These are phyloP conservation scores for Griposia aprilina DNA, from an alignment of 2,888 invertebrate genomes.

Conservation along the genomic window DNA sequence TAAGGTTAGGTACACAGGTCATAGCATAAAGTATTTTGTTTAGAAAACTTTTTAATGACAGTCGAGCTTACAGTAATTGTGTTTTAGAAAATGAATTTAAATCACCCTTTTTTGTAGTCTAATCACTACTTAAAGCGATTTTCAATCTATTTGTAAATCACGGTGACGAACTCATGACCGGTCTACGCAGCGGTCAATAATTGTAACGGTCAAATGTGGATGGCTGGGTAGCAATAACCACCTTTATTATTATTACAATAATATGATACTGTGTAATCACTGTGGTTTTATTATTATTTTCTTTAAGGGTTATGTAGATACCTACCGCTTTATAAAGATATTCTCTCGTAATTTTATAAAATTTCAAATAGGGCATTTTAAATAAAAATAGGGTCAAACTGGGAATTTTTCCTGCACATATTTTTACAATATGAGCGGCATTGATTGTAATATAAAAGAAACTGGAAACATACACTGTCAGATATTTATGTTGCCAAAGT, in stretches of 20 bases:
- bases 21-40: neutral
- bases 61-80: neutral
- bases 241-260: neutral
- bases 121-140: neutral
- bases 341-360: neutral
- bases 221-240: neutral
- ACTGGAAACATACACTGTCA: too few relatives aligned
- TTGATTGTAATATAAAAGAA: too few relatives aligned
- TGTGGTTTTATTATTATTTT: neutral
- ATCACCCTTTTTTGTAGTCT: neutral
- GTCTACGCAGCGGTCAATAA: slow-evolving; percentile 7
- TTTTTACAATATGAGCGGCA: too few relatives aligned
- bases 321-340: neutral
- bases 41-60: neutral
- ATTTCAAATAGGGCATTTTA: neutral
- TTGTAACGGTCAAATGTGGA: neutral
- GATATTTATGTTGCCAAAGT: too few relatives aligned
- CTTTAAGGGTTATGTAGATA: neutral
- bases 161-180: neutral
- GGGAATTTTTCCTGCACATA: too few relatives aligned
- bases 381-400: too few relatives aligned
- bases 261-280: slow-evolving; percentile 7
- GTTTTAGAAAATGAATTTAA: neutral
- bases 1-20: neutral
- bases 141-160: neutral